Evolutionary conservation across 2,797 vertebrate genomes (phyloP), one percentile per base, ranked within the genome.

Genomic region (Myoxocephalus aenaeus): DNA sequence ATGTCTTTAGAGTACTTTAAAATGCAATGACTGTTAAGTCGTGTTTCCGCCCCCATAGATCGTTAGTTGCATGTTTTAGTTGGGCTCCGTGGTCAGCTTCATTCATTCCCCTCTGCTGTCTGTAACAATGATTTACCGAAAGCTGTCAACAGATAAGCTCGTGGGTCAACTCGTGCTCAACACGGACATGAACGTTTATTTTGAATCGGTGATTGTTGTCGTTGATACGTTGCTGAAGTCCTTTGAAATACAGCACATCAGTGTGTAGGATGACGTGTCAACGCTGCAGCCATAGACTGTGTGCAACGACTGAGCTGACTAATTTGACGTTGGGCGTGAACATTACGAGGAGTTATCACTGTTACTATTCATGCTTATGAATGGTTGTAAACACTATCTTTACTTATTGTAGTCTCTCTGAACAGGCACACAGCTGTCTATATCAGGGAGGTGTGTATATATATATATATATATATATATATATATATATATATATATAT

Each of bases 181-280:
- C 15, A n/a, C 13, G 8, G 36, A 25, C 7, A 17, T 0, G 4
- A 4, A 27, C 3, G 1, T 29, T 61, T 9, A 9, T 61, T 34
- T 34, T 12, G 20, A n/a, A 32, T 20, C 11, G 15, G 18, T 1
- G 18, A 5, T 11, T 18, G 42, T 6, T 50, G 34, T 20, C 48
- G 22, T 32, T 40, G 34, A 22, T 17, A 2, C 18, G 29, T 22
- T 5, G 25, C 20, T 34, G 27, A n/a, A 65, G 46, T 48, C 18
- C 1, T 14, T 14, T 32, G 0, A 11, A 53, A 18, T 11, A 25
- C 7, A 27, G 4, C 7, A 12, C 36, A 53, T 25, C 44, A 48
- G 20, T 65, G 38, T 73, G 10, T 70, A 11, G 51, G 80, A 27
- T 91, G 89, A 93, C 89, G 90, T 93, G 92, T 92, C 92, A 75